phyloP scores from a whole-genome alignment of 2,113 vertebrate genomes.

The Muntiacus muntjak region DNA sequence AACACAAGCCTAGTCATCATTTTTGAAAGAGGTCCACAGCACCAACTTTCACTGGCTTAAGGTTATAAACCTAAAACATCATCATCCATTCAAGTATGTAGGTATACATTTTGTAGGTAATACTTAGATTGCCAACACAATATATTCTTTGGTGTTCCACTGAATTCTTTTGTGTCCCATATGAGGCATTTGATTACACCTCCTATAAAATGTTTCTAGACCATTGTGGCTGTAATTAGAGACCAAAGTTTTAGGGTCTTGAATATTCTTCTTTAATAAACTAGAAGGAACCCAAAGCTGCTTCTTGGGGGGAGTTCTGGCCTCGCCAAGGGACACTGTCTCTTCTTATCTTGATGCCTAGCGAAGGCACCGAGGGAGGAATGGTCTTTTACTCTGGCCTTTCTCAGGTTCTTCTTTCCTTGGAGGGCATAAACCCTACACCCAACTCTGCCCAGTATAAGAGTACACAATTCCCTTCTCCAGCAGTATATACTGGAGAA shows the following conservation, averaged over 20 bases:
- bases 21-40: background rate
- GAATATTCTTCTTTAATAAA: background rate
- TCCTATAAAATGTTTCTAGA: background rate
- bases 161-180: background rate
- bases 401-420: background rate
- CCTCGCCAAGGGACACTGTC: background rate
- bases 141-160: background rate
- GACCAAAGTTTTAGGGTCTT: background rate
- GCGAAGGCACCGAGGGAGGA: background rate
- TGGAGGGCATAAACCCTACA: background rate
- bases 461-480: background rate
- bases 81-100: background rate
- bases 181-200: background rate
- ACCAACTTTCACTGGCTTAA: background rate
- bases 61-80: background rate
- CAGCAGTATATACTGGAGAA: background rate
- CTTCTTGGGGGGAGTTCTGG: background rate
- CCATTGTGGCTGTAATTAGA: background rate
- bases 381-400: background rate
- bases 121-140: background rate
- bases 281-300: background rate
- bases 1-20: background rate
- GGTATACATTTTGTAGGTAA: background rate
- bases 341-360: background rate
- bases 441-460: background rate